Evolutionary conservation across 1,140 invertebrate species (phyloP).

Genomic region (Trinorchestia longiramus): DNA sequence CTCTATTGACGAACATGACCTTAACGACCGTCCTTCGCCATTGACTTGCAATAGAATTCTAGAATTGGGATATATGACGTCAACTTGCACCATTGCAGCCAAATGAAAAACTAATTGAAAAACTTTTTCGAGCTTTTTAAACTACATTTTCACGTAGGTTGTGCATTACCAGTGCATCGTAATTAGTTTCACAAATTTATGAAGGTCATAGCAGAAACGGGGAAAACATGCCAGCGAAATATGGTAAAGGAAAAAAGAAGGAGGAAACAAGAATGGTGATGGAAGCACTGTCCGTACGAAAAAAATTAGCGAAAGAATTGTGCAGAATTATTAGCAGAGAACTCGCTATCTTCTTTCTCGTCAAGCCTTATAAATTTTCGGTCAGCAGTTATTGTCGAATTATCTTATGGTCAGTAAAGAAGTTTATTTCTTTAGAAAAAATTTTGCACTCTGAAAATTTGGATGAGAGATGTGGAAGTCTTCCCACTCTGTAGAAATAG

Average conservation of each 20-base stretch:
- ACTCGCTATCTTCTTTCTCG: too few species aligned
- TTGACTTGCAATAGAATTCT: neutral
- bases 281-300: neutral
- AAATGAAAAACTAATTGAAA: neutral
- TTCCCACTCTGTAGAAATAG: too few species aligned
- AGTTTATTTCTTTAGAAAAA: too few species aligned
- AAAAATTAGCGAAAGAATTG: too few species aligned
- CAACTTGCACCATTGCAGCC: neutral
- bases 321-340: too few species aligned
- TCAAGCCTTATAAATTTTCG: too few species aligned
- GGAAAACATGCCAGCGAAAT: neutral
- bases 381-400: too few species aligned
- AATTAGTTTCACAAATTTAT: neutral
- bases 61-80: neutral
- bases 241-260: neutral
- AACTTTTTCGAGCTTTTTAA: neutral
- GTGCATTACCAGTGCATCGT: neutral
- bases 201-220: neutral
- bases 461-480: too few species aligned
- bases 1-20: neutral
- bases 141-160: too few species aligned
- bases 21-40: neutral
- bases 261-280: neutral
- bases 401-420: too few species aligned
- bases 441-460: too few species aligned